phyloP scores from a whole-genome alignment of 2,888 invertebrate genomes.

The Noctua janthe region DNA sequence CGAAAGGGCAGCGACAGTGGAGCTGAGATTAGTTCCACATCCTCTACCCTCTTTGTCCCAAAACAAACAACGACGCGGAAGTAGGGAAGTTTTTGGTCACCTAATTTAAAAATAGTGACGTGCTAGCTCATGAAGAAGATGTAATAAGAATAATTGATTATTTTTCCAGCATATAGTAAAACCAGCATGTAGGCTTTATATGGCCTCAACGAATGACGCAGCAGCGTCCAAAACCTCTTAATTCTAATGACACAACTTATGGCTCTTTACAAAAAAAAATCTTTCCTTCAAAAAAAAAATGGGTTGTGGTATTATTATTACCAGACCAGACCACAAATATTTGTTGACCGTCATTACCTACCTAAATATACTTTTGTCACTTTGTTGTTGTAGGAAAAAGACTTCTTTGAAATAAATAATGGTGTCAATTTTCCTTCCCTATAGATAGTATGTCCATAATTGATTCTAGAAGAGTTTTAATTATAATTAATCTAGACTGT shows the following conservation, averaged over 20 bases:
- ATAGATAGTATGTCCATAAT: not conserved
- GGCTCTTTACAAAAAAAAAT: not conserved
- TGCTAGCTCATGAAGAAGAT: not conserved
- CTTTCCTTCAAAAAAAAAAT: not conserved
- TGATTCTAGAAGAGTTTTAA: not conserved
- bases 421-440: conserved; percentile 36
- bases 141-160: not conserved
- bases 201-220: not conserved
- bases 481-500: conserved; percentile 10
- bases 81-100: not conserved
- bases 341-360: too few relatives aligned
- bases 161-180: not conserved
- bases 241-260: not conserved
- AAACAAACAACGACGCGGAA: not conserved
- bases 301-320: not conserved
- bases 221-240: not conserved
- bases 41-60: not conserved
- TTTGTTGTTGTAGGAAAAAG: conserved; percentile 23
- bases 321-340: conserved; percentile 4
- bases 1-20: not conserved
- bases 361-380: not conserved
- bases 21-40: not conserved
- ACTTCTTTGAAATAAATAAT: conserved; percentile 6
- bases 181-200: not conserved
- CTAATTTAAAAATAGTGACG: not conserved